Conservation (phyloP, 2,888 invertebrate species). For the Phania funesta region DNA sequence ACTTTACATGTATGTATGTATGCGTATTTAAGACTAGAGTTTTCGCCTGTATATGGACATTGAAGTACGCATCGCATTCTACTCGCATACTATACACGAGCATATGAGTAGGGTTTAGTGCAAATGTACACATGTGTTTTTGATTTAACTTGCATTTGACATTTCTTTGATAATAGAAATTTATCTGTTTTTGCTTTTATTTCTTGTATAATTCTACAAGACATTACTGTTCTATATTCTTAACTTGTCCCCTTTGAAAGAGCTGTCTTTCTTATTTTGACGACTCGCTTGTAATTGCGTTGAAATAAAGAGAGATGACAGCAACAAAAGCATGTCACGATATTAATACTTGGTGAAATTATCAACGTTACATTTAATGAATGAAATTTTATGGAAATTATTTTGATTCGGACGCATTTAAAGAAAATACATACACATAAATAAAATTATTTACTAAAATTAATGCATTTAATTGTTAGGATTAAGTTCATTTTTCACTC, state of each 20-base stretch:
- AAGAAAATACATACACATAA: too few species aligned
- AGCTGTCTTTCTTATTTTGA: constrained; percentile 21
- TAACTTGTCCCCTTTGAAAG: constrained; percentile 46
- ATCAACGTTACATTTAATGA: too few species aligned
- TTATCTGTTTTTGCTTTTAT: constrained; percentile 46
- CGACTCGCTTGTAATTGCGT: constrained; percentile 38
- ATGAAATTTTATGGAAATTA: too few species aligned
- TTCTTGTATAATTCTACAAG: constrained; percentile 31
- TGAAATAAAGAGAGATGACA: background rate
- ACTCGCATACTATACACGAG: background rate
- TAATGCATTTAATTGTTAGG: too few species aligned
- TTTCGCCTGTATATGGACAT: background rate
- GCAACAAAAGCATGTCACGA: background rate
- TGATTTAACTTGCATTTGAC: constrained; percentile 34
- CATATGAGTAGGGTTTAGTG: background rate
- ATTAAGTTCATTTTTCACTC: too few species aligned
- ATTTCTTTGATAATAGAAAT: constrained; percentile 53
- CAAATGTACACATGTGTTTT: background rate
- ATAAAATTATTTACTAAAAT: too few species aligned
- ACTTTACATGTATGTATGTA: constrained; percentile 5
- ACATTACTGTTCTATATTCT: constrained; percentile 36
- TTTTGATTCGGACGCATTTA: too few species aligned
- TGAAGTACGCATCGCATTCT: constrained; percentile 9
- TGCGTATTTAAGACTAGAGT: background rate
- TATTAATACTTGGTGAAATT: background rate